Percentiles rank a stretch among this genome's conserved stretches.
Evolutionary conservation across 2,797 vertebrate genomes (phyloP).

Genomic region (Chiroxiphia lanceolata): DNA sequence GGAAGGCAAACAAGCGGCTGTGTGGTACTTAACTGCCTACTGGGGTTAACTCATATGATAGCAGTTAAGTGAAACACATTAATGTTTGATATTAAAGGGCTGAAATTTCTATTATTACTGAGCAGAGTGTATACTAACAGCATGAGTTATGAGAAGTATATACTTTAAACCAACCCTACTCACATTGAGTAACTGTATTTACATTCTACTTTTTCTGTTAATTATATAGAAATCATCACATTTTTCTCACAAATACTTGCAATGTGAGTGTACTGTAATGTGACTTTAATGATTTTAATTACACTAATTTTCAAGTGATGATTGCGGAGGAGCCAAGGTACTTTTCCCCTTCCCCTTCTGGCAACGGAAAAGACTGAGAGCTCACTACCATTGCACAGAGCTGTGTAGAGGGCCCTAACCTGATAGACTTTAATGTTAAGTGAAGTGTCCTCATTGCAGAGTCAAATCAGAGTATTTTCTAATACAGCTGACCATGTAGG

Average conservation of each 20-base stretch:
- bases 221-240: not conserved
- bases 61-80: not conserved
- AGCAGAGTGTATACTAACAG: not conserved
- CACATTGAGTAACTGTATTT: not conserved
- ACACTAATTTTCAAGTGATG: not conserved
- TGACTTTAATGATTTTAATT: not conserved
- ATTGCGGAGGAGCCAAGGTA: not conserved
- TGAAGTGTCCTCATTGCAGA: not conserved
- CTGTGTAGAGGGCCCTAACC: not conserved
- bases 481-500: not conserved
- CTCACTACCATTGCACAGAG: not conserved
- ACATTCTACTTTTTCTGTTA: not conserved
- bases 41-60: not conserved
- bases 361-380: not conserved
- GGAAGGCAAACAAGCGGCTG: rapidly evolving
- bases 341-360: not conserved
- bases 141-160: not conserved
- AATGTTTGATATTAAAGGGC: not conserved
- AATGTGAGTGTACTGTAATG: not conserved
- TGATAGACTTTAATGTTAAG: not conserved
- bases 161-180: not conserved
- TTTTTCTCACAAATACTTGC: not conserved
- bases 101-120: not conserved
- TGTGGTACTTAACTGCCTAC: not conserved
- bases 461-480: not conserved